Evolutionary conservation across 2,888 invertebrate genomes (phyloP), one percentile per base, ranked within the genome.

Genomic region (Ephialtes manifestator): DNA sequence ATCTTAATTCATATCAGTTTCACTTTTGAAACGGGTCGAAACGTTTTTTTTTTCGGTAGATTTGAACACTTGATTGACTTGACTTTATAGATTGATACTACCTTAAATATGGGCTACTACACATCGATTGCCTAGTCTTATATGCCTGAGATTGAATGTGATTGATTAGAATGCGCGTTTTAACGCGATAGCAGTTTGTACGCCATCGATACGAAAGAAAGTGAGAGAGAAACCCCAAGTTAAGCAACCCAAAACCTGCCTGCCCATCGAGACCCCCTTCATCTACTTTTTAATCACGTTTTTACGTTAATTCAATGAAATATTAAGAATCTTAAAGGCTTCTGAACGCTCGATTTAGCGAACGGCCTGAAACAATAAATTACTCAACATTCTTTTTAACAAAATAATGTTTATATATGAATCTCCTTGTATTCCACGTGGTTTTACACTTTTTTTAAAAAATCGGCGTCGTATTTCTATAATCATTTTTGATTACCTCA

Each of bases 321-420:
- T 46, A 65, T 81, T 28, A 48, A 48, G 78, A 81, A 81, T 78
- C 65, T 58, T 24, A 53, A 76, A 70, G 72, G 76, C 43, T 58
- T 10, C 39, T n/a, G 35, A 81, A 74, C 68, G 74, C 78, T 74
- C 74, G 60, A 77, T 68, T 72, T 77, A 46, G 84, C 74, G 78
- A 84, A 78, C 74, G 55, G 63, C 81, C 70, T 68, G 53, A 70
- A 81, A 70, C 51, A 84, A 84, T 84, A 81, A 84, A 84, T 78
- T 75, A 84, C 72, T 76, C 67, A 35, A 68, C 72, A 74, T 67
- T 81, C 68, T 84, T 81, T 84, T 84, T 81, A 72, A 68, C n/a
- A 70, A 63, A 43, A 10, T n/a, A 8, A 43, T 13, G 20, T n/a
- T 5, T n/a, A n/a, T 72, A 15, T 15, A 55, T 18, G 18, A 51